Percentiles rank a stretch among this genome's conserved stretches.
phyloP scores from a whole-genome alignment of 2,888 invertebrate species.

The Drosophila peninsularis region DNA sequence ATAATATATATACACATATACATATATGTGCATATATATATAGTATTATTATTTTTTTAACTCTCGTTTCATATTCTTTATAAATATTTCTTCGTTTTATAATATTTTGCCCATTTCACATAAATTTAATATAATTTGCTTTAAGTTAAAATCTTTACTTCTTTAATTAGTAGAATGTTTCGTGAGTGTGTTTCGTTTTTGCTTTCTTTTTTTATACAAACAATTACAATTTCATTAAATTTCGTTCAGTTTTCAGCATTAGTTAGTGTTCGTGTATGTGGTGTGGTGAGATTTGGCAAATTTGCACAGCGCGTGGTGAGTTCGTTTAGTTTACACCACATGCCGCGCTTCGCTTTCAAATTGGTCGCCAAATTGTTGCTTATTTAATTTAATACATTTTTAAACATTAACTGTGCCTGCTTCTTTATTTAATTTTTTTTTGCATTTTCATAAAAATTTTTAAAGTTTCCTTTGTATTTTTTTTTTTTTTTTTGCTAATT shows the following conservation, averaged over 20 bases:
- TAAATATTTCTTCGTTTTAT: constrained; percentile 10
- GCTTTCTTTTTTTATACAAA: constrained; percentile 46
- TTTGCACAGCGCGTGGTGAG: constrained; percentile 2
- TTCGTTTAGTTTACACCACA: constrained; percentile 3
- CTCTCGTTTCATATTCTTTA: constrained; percentile 16
- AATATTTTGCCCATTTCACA: constrained; percentile 29
- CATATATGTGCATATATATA: constrained; percentile 32
- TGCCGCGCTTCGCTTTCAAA: neutral
- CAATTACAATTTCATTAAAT: constrained; percentile 46
- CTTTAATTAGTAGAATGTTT: constrained; percentile 66
- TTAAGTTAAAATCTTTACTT: constrained; percentile 64
- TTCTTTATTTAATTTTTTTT: constrained; percentile 3
- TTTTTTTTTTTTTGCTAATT: constrained; percentile 17
- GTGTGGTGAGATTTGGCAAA: constrained; percentile 27
- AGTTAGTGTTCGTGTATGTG: constrained; percentile 26
- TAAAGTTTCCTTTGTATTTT: constrained; percentile 21
- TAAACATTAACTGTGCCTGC: constrained; percentile 45
- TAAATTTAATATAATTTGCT: constrained; percentile 51
- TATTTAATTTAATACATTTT: constrained; percentile 30
- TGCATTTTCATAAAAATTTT: constrained; percentile 14
- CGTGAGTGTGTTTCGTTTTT: constrained; percentile 44
- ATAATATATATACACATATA: constrained; percentile 10
- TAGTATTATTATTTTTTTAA: constrained; percentile 47
- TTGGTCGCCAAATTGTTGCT: constrained; percentile 19
- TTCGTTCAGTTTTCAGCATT: constrained; percentile 24